phyloP scores from a whole-genome alignment of 53 echinoderm and acorn worm genomes.

The Zoroaster sp. region DNA sequence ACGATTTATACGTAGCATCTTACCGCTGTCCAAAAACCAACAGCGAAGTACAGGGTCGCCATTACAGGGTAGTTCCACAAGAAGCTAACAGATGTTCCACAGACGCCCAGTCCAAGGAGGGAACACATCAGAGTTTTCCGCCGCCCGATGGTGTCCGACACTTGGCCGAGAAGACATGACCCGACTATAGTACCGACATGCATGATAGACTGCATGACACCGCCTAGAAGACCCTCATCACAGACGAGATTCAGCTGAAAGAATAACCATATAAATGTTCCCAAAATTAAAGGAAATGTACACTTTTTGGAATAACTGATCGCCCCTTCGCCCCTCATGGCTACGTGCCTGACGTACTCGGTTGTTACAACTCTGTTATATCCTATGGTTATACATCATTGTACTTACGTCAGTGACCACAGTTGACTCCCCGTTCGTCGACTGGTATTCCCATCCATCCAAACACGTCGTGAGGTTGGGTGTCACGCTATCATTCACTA shows the following conservation, averaged over 20 bases:
- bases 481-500: background rate
- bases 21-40: background rate
- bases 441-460: constrained; percentile 15
- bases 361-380: too few species aligned
- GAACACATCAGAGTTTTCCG: background rate
- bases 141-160: constrained; percentile 9
- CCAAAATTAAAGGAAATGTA: background rate
- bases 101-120: background rate
- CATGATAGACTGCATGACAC: background rate
- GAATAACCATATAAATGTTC: background rate
- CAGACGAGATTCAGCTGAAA: constrained; percentile 23
- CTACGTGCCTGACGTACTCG: too few species aligned
- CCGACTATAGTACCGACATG: constrained; percentile 1
- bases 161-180: background rate
- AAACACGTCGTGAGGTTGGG: background rate
- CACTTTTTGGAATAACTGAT: background rate
- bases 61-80: background rate
- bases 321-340: background rate
- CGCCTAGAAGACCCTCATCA: background rate
- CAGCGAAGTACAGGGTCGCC: background rate
- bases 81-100: background rate
- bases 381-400: too few species aligned
- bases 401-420: constrained; percentile 18
- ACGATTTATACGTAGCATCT: too few species aligned
- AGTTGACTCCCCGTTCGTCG: background rate